phyloP scores from a whole-genome alignment of 2,113 vertebrate genomes.

The Laterallus jamaicensis region DNA sequence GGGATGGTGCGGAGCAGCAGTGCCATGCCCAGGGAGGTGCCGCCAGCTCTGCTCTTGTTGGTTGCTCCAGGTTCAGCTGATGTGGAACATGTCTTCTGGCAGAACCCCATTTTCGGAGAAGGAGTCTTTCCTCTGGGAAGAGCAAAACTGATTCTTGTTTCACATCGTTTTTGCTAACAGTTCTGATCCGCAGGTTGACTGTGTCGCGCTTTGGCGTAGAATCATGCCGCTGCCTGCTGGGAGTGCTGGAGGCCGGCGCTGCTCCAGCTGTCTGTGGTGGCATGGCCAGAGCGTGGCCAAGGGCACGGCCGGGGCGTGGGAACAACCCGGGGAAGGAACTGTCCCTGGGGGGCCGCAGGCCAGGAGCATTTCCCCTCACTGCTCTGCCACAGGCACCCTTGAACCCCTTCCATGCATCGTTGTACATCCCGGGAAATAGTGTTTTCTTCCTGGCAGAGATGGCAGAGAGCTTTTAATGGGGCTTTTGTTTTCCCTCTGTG shows the following conservation, averaged over 20 bases:
- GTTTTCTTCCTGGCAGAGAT: slow-evolving; percentile 27
- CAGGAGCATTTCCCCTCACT: fast-evolving
- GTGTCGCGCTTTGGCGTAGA: fast-evolving
- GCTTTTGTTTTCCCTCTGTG: neutral
- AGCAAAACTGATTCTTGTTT: neutral
- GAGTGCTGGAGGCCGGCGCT: neutral
- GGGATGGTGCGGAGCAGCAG: fast-evolving
- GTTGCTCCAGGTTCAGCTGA: neutral
- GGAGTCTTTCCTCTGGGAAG: neutral
- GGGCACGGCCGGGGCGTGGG: fast-evolving
- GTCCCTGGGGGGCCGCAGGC: neutral
- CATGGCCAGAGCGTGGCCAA: neutral
- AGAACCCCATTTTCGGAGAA: neutral
- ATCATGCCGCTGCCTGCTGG: fast-evolving
- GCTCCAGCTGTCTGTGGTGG: neutral
- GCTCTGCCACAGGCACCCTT: neutral
- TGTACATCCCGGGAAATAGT: neutral
- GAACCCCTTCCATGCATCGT: neutral
- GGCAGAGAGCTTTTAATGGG: slow-evolving; percentile 1
- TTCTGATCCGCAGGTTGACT: too few species aligned
- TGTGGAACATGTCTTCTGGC: neutral
- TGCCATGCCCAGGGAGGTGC: neutral
- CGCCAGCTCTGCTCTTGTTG: fast-evolving
- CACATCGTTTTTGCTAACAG: neutral
- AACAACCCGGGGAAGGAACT: neutral